Base-by-base conservation (phyloP, 2,888 invertebrate genomes). In the Cephonodes hylas region DNA sequence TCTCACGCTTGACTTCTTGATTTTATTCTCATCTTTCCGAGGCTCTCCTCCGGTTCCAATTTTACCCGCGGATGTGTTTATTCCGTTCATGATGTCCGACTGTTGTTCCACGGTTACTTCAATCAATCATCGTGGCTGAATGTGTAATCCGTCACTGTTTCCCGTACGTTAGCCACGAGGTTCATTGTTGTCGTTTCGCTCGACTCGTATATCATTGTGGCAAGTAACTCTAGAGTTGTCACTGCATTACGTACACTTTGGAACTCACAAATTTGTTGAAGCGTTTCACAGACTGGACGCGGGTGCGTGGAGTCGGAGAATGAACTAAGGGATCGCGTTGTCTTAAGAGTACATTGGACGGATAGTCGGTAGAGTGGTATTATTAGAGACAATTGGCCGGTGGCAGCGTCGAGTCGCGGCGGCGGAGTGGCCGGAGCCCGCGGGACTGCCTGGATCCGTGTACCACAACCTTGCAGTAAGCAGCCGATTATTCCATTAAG, bases 401-500 rank as follows among this genome's bases (percentile, higher is more conserved):
- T 79, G 76, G 83, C 82, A 83, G 83, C 81, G 84, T 86, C 81
- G 81, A 79, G 78, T 74, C 79, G 81, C 85, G 83, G 79, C 79
- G 77, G 74, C 77, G 68, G 77, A 71, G 77, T 74, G 79, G 74
- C 80, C 78, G 76, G 79, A 74, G 80, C 79, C 80, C 83, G 81
- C 84, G 80, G 81, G 77, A 84, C 84, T 83, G 88, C 80, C 82
- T 82, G 83, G 85, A 77, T 75, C 81, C 74, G 72, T 73, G 72
- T 83, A 82, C 82, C 84, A 84, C 90, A 90, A 89, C 91, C 91
- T 91, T 91, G 91, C 85, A 81, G 80, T 85, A 85, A 86, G 86
- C 80, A 82, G 81, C 81, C 91, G 84, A 85, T 91, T 91, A 91
- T 91, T 83, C 86, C 89, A 91, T 91, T 91, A 89, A 80, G 78